A percentile compares a stretch with the other conserved stretches of the same genome.
These are phyloP conservation scores for Shargacucullia verbasci DNA, from an alignment of 2,888 invertebrate genomes.

Conservation along the genomic window DNA sequence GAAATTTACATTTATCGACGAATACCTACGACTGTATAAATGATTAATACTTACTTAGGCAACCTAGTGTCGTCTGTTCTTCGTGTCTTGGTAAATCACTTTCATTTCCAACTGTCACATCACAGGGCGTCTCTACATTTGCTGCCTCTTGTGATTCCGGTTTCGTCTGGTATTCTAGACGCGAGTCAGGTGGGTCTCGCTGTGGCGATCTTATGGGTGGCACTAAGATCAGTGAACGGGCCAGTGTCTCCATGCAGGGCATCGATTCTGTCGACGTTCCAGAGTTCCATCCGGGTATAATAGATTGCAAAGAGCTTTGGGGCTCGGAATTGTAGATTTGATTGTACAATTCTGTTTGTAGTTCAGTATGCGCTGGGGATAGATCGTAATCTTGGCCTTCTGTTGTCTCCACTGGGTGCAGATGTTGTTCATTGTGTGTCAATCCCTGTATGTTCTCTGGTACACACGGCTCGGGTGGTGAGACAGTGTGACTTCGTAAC, in stretches of 20 bases:
- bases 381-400: conserved; percentile 4
- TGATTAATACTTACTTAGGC: conserved; percentile 22
- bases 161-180: background rate
- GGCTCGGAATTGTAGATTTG: conserved; percentile 24
- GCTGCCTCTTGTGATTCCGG: background rate
- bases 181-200: background rate
- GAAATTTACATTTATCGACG: background rate
- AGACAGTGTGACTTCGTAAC: conserved; percentile 6
- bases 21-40: background rate
- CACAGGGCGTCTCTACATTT: conserved; percentile 8
- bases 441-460: conserved; percentile 10
- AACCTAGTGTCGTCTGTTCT: background rate
- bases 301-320: conserved; percentile 6
- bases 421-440: background rate
- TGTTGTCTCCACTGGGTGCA: conserved; percentile 4
- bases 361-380: conserved; percentile 1
- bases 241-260: conserved; percentile 18
- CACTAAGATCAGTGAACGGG: conserved; percentile 20
- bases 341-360: conserved; percentile 25
- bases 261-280: conserved; percentile 4
- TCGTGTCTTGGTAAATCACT: conserved; percentile 5
- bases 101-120: conserved; percentile 4
- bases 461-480: background rate
- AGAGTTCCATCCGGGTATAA: conserved; percentile 1
- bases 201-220: conserved; percentile 23